phyloP scores from a whole-genome alignment of 2,113 vertebrate genomes.

The Pontoporia blainvillei region DNA sequence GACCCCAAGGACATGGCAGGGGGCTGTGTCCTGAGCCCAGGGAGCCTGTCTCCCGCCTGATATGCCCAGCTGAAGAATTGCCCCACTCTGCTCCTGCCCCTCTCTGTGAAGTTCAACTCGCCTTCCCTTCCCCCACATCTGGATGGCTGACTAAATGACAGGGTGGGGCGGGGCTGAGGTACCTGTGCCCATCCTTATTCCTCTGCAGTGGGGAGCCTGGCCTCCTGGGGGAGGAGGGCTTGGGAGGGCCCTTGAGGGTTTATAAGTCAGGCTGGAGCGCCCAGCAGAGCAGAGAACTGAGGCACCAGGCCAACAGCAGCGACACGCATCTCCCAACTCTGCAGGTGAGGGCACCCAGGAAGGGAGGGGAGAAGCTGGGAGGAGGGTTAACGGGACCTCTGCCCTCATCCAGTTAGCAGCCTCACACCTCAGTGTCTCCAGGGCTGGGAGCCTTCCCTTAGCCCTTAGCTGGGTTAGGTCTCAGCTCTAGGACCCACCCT shows the following conservation, averaged over 20 bases:
- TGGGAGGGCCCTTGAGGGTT: constrained; percentile 34
- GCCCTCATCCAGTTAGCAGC: not conserved
- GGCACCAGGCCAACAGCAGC: not conserved
- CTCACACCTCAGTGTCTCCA: not conserved
- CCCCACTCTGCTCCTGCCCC: not conserved
- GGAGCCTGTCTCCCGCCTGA: not conserved
- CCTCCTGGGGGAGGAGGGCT: not conserved
- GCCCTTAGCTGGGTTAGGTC: not conserved
- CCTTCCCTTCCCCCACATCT: not conserved
- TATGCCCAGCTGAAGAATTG: not conserved
- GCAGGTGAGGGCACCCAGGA: constrained; percentile 52
- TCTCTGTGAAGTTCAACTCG: not conserved
- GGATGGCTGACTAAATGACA: not conserved
- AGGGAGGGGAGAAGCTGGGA: no score
- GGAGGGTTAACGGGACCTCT: not conserved
- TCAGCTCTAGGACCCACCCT: not conserved
- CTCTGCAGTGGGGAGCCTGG: not conserved
- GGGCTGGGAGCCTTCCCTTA: not conserved
- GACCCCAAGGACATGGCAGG: not conserved
- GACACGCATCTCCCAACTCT: not conserved
- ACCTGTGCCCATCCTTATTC: not conserved
- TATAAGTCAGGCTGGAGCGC: constrained; percentile 44
- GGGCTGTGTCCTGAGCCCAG: not conserved
- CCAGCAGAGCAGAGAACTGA: not conserved
- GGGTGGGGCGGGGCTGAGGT: not conserved